These are phyloP conservation scores for Macrotus californicus DNA, from an alignment of 2,113 vertebrate species.

Conservation along the genomic window DNA sequence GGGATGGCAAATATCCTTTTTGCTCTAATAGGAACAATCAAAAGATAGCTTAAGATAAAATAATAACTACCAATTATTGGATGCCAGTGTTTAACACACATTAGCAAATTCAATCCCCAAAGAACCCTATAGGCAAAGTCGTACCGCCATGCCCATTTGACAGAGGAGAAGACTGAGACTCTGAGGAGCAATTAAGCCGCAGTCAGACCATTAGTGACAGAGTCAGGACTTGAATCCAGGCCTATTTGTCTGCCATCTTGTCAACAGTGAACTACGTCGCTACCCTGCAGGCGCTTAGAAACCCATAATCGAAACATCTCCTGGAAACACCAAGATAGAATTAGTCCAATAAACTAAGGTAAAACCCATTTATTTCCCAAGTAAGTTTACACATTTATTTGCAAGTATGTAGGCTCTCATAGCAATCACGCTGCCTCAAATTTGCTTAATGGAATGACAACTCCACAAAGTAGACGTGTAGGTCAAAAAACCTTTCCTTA, in stretches of 20 bases:
- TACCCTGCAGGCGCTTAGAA: not conserved
- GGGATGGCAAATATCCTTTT: not conserved
- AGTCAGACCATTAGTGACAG: not conserved
- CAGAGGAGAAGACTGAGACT: not conserved
- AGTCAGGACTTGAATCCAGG: not conserved
- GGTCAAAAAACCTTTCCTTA: constrained; percentile 24
- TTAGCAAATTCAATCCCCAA: not conserved
- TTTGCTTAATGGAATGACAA: constrained; percentile 62
- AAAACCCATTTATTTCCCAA: constrained; percentile 57
- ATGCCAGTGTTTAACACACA: not conserved
- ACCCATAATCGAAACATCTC: not conserved
- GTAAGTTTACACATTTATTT: constrained; percentile 52
- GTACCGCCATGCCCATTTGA: not conserved
- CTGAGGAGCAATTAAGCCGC: not conserved
- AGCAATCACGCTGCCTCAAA: constrained; percentile 41
- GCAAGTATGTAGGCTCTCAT: constrained; percentile 51
- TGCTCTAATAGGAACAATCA: not conserved
- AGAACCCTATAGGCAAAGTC: not conserved
- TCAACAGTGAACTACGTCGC: not conserved
- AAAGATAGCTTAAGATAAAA: not conserved
- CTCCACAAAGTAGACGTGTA: constrained; percentile 52
- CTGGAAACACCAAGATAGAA: not conserved
- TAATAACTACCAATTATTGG: not conserved
- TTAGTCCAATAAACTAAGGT: constrained; percentile 42
- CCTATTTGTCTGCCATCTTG: not conserved